Conservation (phyloP, 2,113 vertebrate genomes). For the Numenius arquata region DNA sequence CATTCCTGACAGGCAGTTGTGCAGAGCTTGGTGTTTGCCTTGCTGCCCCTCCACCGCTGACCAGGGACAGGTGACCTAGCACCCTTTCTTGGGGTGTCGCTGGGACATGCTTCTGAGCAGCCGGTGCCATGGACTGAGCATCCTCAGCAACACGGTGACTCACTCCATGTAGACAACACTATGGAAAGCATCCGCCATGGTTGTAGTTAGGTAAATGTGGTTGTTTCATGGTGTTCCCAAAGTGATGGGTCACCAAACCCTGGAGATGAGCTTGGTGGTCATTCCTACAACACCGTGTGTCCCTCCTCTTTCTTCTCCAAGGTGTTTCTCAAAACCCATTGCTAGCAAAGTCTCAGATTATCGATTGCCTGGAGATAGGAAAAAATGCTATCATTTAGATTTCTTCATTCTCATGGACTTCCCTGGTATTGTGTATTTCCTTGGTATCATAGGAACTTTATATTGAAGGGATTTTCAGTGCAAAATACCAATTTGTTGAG, state of each 20-base stretch:
- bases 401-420: background rate
- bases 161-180: background rate
- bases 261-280: background rate
- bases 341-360: background rate
- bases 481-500: background rate
- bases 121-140: fast-evolving
- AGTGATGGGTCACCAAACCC: background rate
- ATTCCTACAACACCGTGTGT: fast-evolving
- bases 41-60: background rate
- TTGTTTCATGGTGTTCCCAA: background rate
- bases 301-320: background rate
- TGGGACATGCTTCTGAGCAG: background rate
- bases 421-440: background rate
- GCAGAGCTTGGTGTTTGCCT: background rate
- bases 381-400: background rate
- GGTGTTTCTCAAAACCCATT: background rate
- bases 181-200: background rate
- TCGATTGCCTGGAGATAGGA: background rate
- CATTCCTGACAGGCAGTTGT: background rate
- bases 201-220: background rate
- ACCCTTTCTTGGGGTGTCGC: background rate
- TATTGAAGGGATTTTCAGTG: background rate
- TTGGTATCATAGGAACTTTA: background rate
- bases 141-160: fast-evolving
- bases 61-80: background rate